Percentiles rank a stretch among this genome's conserved stretches.
Conservation (phyloP, 2,888 invertebrate species). For the Xylota sylvarum region DNA sequence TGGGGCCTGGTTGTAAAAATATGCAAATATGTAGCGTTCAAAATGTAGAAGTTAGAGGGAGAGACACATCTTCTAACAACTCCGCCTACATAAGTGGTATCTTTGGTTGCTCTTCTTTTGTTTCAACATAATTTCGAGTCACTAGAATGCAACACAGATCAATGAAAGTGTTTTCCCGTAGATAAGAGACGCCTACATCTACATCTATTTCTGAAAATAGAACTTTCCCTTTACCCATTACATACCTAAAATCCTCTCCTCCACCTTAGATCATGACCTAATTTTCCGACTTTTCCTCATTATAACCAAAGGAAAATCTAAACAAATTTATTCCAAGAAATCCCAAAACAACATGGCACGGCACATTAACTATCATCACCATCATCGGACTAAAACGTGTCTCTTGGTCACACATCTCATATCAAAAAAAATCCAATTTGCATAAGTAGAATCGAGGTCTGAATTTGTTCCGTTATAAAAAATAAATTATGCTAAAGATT, state of each 20-base stretch:
- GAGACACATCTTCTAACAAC: no score
- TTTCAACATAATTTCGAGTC: no score
- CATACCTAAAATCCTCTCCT: background rate
- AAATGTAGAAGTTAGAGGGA: no score
- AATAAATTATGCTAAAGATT: constrained; percentile 36
- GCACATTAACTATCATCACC: background rate
- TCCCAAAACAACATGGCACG: background rate
- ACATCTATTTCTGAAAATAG: background rate
- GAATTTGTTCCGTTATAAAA: constrained; percentile 37
- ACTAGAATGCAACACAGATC: background rate
- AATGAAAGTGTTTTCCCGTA: background rate
- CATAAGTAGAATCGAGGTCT: constrained; percentile 30
- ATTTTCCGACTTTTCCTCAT: constrained; percentile 1
- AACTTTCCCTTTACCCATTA: background rate
- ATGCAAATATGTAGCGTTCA: no score
- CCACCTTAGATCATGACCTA: background rate
- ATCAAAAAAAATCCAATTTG: constrained; percentile 18
- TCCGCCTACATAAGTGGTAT: no score
- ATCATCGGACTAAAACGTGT: background rate
- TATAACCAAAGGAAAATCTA: background rate
- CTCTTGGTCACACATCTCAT: background rate
- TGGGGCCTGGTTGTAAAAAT: no score
- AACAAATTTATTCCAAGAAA: constrained; percentile 6
- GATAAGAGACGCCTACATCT: no score
- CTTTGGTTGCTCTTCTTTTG: no score